These are phyloP conservation scores for Cisticola juncidis DNA, from an alignment of 2,113 vertebrate genomes.

Conservation along the genomic window DNA sequence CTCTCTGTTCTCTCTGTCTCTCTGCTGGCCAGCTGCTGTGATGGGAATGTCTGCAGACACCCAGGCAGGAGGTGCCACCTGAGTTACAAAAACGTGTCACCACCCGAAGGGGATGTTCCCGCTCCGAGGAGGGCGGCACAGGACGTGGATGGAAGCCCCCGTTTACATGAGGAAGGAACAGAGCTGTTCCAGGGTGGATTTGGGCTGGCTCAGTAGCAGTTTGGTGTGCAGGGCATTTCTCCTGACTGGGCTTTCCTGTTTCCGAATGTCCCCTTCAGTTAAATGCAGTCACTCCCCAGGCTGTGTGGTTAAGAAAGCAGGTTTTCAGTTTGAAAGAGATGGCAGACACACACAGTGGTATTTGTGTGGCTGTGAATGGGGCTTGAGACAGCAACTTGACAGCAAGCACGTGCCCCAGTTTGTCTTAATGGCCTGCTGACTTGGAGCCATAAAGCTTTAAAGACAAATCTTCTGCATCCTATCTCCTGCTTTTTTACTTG, in stretches of 20 bases:
- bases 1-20: constrained; percentile 5
- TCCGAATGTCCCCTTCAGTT: not conserved
- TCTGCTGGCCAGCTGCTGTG: not conserved
- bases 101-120: accelerated
- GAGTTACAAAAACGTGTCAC: not conserved
- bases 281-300: not conserved
- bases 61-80: not conserved
- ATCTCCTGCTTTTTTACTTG: accelerated
- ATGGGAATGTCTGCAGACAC: not conserved
- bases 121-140: accelerated
- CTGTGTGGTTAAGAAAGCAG: not conserved
- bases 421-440: accelerated
- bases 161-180: not conserved
- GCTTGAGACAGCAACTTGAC: not conserved
- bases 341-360: not conserved
- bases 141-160: accelerated
- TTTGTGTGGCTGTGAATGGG: not conserved
- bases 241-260: not conserved
- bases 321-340: not conserved
- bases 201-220: not conserved
- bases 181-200: not conserved
- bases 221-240: not conserved
- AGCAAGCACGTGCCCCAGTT: not conserved
- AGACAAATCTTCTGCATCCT: not conserved
- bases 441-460: not conserved